A percentile compares a stretch with the other conserved stretches of the same genome.
phyloP scores from a whole-genome alignment of 2,113 vertebrate genomes.

The Aplodontia rufa region DNA sequence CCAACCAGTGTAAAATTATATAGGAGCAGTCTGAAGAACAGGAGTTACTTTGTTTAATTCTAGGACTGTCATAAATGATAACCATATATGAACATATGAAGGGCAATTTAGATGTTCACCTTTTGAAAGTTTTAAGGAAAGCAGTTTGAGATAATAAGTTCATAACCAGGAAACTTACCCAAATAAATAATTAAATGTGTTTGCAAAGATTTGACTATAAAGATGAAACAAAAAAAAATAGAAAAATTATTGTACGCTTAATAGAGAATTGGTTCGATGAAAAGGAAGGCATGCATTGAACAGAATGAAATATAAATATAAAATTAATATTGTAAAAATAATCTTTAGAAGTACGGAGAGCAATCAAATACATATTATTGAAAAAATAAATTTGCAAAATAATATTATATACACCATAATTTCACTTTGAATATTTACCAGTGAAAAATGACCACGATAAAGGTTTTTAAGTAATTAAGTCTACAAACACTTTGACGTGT shows the following conservation, averaged over 20 bases:
- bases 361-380: not conserved
- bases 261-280: not conserved
- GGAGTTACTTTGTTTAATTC: not conserved
- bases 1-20: not conserved
- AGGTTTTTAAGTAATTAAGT: not conserved
- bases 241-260: not conserved
- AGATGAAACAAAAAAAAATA: not conserved
- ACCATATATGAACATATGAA: not conserved
- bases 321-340: not conserved
- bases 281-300: not conserved
- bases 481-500: not conserved
- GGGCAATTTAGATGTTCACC: not conserved
- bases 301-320: not conserved
- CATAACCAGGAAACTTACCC: not conserved
- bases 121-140: not conserved
- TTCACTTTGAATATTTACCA: not conserved
- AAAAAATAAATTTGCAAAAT: not conserved
- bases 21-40: not conserved
- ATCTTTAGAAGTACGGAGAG: not conserved
- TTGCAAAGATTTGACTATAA: not conserved
- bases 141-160: not conserved
- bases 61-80: not conserved
- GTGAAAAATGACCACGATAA: not conserved
- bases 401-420: not conserved
- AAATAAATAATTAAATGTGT: not conserved